These are phyloP conservation scores for Scomber colias DNA, from an alignment of 2,113 vertebrate genomes.

Conservation along the genomic window DNA sequence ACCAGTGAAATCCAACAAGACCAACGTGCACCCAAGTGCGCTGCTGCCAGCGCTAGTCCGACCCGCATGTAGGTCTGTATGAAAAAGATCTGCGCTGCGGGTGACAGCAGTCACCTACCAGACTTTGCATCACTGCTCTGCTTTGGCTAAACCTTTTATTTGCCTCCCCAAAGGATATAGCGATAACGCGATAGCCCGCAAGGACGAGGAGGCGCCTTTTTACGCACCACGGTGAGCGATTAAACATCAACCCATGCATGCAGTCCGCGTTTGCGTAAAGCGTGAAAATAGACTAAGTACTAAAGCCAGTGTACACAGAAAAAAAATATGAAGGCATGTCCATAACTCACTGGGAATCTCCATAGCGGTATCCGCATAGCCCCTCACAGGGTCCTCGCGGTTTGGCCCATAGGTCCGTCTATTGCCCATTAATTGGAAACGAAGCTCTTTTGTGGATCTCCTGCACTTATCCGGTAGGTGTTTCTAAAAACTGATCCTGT, in stretches of 20 bases:
- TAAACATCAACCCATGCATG: slow-evolving; percentile 63
- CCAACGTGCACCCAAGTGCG: slow-evolving; percentile 33
- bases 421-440: slow-evolving; percentile 85
- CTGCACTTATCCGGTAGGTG: slow-evolving; percentile 86
- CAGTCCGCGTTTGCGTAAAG: slow-evolving; percentile 57
- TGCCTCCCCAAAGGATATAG: slow-evolving; percentile 70
- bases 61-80: slow-evolving; percentile 37
- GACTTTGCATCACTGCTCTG: slow-evolving; percentile 74
- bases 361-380: slow-evolving; percentile 82
- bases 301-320: slow-evolving; percentile 51
- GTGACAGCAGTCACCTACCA: slow-evolving; percentile 43
- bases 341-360: slow-evolving; percentile 85
- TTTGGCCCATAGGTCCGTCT: slow-evolving; percentile 81
- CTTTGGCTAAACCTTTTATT: slow-evolving; percentile 73
- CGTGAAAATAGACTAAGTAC: slow-evolving; percentile 56
- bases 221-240: slow-evolving; percentile 57
- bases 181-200: slow-evolving; percentile 66
- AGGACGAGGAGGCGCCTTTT: slow-evolving; percentile 66
- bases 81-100: slow-evolving; percentile 29
- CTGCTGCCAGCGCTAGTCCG: slow-evolving; percentile 27
- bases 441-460: slow-evolving; percentile 84
- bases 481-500: slow-evolving; percentile 80
- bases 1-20: slow-evolving; percentile 33
- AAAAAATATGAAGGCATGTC: slow-evolving; percentile 59
- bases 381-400: slow-evolving; percentile 77